Evolutionary conservation across 2,113 vertebrate species (phyloP).

Genomic region (Antennarius striatus): DNA sequence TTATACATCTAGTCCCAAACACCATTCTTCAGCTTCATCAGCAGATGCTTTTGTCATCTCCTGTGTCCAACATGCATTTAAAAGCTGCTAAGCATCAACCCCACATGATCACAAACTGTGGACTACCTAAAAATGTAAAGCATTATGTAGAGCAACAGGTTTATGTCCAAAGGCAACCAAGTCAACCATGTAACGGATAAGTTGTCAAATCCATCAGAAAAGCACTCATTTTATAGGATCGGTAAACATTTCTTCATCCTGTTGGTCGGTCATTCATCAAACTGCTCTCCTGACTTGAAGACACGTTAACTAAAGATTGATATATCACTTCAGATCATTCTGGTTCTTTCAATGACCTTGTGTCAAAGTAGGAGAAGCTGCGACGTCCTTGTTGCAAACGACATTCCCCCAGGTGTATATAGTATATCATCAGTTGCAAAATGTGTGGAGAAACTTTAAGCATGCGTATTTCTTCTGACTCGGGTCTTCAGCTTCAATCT

Average conservation of each 20-base stretch:
- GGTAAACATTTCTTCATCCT: neutral
- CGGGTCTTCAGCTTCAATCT: constrained; percentile 32
- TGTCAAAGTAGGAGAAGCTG: neutral
- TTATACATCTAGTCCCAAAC: too few species aligned
- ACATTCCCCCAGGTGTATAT: constrained; percentile 2
- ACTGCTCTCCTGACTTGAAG: constrained; percentile 2
- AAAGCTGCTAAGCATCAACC: neutral
- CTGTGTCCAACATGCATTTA: neutral
- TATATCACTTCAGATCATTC: neutral
- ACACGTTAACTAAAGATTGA: neutral
- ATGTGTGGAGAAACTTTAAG: constrained; percentile 14
- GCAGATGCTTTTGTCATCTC: neutral
- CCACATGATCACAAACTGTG: neutral
- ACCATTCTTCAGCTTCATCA: neutral
- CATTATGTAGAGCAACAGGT: constrained; percentile 10
- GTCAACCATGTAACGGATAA: constrained; percentile 1
- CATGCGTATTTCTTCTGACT: constrained; percentile 16
- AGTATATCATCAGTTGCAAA: constrained; percentile 31
- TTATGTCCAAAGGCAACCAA: constrained; percentile 14
- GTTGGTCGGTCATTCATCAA: constrained; percentile 3
- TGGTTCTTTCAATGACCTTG: neutral
- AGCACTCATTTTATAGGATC: neutral
- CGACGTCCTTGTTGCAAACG: constrained; percentile 39
- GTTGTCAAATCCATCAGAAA: neutral
- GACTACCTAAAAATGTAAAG: neutral